Base-by-base conservation (phyloP, 2,113 vertebrate genomes). In the Oceanites oceanicus region DNA sequence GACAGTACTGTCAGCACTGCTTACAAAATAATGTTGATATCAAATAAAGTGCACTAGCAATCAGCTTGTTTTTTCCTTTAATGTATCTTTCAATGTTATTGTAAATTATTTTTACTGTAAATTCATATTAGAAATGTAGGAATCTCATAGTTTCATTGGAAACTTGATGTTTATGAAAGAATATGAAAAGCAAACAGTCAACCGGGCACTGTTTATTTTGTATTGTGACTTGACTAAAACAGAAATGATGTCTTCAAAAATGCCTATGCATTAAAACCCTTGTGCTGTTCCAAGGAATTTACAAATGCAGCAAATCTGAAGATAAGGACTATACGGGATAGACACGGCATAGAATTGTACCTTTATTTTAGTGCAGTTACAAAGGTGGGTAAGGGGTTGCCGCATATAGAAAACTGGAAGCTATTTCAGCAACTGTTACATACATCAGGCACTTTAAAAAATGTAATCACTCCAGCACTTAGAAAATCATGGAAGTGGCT, bases 1-100 rank as follows among this genome's bases (percentile, higher is more conserved):
- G 76, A 95, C 83, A 92, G 74, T 85, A 71, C 65, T 86, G 79
- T 86, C 96, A 92, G 73, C 32, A 50, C 38, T 84, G 61, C 72
- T 77, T 94, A 49, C 36, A 81, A 50, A 71, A 63, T 83, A 61
- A 65, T 38, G 27, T 59, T 77, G 38, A 20, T 91, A 65, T 75
- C 49, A 74, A 72, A 88, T 80, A 73, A 94, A 91, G 36, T n/a
- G 52, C 59, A 72, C 47, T 12, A 93, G 78, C 27, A 73, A 47
- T 92, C 58, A 30, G 10, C 16, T 91, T 86, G 27, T 29, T 44
- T 63, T 26, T 20, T 13, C n/a, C 38, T 86, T 84, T 81, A 81
- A 55, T 58, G 6, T 89, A 53, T 72, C 22, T 80, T 92, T 86
- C 0, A 0, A 71, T 78, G 63, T 86, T 92, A 40, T 8, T 58